phyloP scores from a whole-genome alignment of 2,888 invertebrate genomes.

The Polydrusus tereticollis region DNA sequence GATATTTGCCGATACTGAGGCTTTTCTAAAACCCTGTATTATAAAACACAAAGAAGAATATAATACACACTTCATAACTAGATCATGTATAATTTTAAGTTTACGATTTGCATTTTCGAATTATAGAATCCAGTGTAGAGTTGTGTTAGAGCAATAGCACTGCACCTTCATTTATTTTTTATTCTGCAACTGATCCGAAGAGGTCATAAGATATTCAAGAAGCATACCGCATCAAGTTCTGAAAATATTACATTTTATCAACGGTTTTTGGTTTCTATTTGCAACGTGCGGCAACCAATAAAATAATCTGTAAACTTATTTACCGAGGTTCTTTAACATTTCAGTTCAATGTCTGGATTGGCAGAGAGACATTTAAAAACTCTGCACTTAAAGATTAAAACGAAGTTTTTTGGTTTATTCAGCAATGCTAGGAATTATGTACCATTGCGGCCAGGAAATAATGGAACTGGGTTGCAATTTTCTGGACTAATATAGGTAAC shows the following conservation, averaged over 20 bases:
- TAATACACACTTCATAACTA: background rate
- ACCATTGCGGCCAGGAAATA: too few species aligned
- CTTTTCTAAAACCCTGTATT: too few species aligned
- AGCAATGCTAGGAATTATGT: too few species aligned
- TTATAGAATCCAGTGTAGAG: background rate
- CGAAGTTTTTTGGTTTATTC: too few species aligned
- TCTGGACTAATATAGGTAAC: too few species aligned
- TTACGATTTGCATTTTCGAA: background rate
- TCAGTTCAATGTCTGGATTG: background rate
- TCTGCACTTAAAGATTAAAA: background rate
- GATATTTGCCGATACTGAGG: too few species aligned
- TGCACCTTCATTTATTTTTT: slow-evolving; percentile 39
- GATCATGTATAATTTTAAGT: background rate
- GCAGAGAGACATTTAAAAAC: background rate
- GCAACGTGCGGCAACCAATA: slow-evolving; percentile 25
- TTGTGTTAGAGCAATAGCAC: slow-evolving; percentile 20
- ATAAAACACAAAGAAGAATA: background rate
- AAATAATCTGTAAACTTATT: slow-evolving; percentile 4
- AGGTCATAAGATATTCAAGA: slow-evolving; percentile 38
- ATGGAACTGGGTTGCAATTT: too few species aligned
- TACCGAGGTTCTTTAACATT: background rate
- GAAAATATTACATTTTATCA: slow-evolving; percentile 43
- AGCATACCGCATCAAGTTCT: slow-evolving; percentile 33
- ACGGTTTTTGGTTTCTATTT: slow-evolving; percentile 34
- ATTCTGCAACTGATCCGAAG: slow-evolving; percentile 37